Evolutionary conservation across 2,113 vertebrate species (phyloP).

Genomic region (Bubalus kerabau): DNA sequence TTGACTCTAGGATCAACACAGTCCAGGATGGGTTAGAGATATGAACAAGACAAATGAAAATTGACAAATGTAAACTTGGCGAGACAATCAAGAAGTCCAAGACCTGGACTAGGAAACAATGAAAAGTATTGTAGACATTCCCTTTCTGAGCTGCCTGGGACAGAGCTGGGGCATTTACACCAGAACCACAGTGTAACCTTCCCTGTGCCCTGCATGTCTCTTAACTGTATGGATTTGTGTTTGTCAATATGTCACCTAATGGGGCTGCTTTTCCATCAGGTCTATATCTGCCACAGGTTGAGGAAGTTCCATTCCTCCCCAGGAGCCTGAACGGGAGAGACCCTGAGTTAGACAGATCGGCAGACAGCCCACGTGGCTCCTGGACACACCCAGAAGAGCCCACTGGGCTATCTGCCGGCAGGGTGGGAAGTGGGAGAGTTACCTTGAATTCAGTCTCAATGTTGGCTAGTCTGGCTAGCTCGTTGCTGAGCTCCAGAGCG

Average conservation of each 20-base stretch:
- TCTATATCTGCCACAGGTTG: not conserved
- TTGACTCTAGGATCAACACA: not conserved
- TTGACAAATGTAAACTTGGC: not conserved
- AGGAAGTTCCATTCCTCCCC: not conserved
- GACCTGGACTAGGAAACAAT: not conserved
- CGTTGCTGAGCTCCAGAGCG: constrained; percentile 96
- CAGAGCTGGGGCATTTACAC: not conserved
- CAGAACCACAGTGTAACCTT: not conserved
- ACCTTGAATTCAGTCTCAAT: constrained; percentile 99
- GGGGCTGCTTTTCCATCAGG: not conserved
- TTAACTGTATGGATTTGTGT: not conserved
- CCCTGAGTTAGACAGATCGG: not conserved
- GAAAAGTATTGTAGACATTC: not conserved
- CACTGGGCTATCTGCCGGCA: not conserved
- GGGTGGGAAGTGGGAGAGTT: constrained; percentile 49
- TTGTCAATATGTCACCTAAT: not conserved
- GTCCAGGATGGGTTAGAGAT: not conserved
- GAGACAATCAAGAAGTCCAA: not conserved
- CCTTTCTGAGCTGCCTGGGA: not conserved
- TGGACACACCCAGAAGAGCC: not conserved
- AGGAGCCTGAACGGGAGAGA: not conserved
- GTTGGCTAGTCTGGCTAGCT: constrained; percentile 95
- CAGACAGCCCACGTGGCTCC: not conserved
- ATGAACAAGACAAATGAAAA: not conserved
- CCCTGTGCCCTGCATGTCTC: not conserved